Evolutionary conservation across 2,113 vertebrate genomes (phyloP).

Genomic region (Gallinago media): DNA sequence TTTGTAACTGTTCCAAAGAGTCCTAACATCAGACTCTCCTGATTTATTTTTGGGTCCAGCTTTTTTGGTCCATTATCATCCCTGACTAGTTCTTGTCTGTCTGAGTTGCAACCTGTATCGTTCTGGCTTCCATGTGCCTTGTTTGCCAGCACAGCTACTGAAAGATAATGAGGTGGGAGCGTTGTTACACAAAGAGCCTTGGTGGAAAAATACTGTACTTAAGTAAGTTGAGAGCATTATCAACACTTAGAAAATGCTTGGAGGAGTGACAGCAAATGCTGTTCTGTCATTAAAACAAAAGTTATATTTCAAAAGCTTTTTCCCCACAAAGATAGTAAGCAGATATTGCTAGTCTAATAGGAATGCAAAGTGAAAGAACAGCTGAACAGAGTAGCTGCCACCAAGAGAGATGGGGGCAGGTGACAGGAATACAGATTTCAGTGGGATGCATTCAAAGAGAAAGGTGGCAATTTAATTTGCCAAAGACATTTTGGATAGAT

Average conservation of each 20-base stretch:
- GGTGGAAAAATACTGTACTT: conserved; percentile 54
- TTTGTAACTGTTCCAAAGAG: neutral
- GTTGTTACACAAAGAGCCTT: neutral
- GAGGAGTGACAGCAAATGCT: conserved; percentile 48
- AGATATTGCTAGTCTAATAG: neutral
- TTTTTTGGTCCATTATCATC: neutral
- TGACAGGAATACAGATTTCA: conserved; percentile 51
- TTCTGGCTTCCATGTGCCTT: neutral
- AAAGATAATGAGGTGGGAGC: conserved; percentile 14
- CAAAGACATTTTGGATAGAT: neutral
- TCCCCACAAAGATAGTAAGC: neutral
- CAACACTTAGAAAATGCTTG: conserved; percentile 13
- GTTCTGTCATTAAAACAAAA: conserved; percentile 58
- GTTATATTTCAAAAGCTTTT: conserved; percentile 35
- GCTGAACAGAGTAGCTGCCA: conserved; percentile 23
- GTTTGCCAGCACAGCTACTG: neutral
- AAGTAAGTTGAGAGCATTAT: conserved; percentile 37
- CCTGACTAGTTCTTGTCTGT: neutral
- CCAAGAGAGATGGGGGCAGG: conserved; percentile 2
- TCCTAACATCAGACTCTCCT: neutral
- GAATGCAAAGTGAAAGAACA: neutral
- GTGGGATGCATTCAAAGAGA: conserved; percentile 10
- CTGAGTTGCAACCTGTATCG: neutral
- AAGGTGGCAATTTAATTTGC: neutral
- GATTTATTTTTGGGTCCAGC: neutral